These are phyloP conservation scores for Coptotermes formosanus DNA, from an alignment of 1,140 invertebrate species.

Conservation along the genomic window DNA sequence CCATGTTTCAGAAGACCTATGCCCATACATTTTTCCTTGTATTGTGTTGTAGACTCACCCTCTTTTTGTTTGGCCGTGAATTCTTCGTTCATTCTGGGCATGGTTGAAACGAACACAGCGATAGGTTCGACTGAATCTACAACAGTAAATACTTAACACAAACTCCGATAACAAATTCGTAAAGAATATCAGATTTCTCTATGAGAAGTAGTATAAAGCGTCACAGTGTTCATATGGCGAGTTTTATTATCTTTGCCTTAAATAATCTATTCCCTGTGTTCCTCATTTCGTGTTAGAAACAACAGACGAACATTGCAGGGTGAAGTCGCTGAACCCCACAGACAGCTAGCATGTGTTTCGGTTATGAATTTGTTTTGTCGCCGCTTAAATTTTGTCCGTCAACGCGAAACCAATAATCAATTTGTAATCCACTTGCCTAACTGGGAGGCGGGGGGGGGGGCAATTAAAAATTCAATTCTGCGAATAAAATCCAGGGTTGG, in stretches of 20 bases:
- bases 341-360: neutral
- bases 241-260: neutral
- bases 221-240: neutral
- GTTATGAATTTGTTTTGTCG: neutral
- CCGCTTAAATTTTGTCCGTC: neutral
- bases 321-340: too few species aligned
- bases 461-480: constrained; percentile 4
- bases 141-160: too few species aligned
- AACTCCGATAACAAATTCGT: too few species aligned
- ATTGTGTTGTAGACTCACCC: too few species aligned
- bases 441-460: too few species aligned
- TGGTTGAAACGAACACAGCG: too few species aligned
- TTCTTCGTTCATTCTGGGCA: too few species aligned
- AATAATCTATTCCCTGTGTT: neutral
- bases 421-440: neutral
- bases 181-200: neutral
- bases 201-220: too few species aligned
- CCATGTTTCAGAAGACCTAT: too few species aligned
- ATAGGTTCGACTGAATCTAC: too few species aligned
- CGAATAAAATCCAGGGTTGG: neutral
- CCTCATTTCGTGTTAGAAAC: neutral
- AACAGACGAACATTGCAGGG: neutral
- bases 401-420: neutral
- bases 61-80: too few species aligned
- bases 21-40: too few species aligned